Percentiles rank a stretch among this genome's conserved stretches.
These are phyloP conservation scores for Formica exsecta DNA, from an alignment of 1,140 invertebrate species.

Conservation along the genomic window DNA sequence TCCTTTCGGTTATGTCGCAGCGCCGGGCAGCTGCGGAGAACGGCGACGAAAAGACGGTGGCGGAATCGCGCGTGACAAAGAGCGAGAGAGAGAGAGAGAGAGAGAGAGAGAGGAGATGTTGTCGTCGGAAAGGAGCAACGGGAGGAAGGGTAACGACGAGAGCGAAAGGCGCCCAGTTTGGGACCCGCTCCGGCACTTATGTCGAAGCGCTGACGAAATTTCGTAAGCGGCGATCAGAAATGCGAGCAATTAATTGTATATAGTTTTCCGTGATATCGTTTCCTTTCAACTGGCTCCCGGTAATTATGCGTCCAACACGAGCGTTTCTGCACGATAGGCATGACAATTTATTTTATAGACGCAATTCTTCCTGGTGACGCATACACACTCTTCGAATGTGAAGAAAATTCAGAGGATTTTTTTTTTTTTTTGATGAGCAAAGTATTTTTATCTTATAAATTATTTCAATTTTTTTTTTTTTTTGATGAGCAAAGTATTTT, in stretches of 20 bases:
- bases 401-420: background rate
- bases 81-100: slow-evolving; percentile 13
- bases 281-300: background rate
- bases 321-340: background rate
- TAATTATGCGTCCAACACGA: background rate
- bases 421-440: background rate
- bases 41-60: slow-evolving; percentile 58
- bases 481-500: background rate
- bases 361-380: background rate
- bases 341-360: background rate
- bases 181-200: slow-evolving; percentile 34
- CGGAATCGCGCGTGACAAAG: slow-evolving; percentile 15
- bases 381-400: background rate
- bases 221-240: slow-evolving; percentile 45
- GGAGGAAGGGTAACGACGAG: slow-evolving; percentile 9
- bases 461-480: background rate
- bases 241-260: background rate
- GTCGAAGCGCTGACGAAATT: slow-evolving; percentile 48
- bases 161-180: slow-evolving; percentile 33
- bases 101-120: slow-evolving; percentile 27
- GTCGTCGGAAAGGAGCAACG: background rate
- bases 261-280: background rate
- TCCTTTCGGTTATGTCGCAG: slow-evolving; percentile 66
- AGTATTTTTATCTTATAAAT: background rate
- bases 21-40: slow-evolving; percentile 47